Base-by-base conservation (phyloP, 1,140 invertebrate species). In the Meloidogyne exigua region DNA sequence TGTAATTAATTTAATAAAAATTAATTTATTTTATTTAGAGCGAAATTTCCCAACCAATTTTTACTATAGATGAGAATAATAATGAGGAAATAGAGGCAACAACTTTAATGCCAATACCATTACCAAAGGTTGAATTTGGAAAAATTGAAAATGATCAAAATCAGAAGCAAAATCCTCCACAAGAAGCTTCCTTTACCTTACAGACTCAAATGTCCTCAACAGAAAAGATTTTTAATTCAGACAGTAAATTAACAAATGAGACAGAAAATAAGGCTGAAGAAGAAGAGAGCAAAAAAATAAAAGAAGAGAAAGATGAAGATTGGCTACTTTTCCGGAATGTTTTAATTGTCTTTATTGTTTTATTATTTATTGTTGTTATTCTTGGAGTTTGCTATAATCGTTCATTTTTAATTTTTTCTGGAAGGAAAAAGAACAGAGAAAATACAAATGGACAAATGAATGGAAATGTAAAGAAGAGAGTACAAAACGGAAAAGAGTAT, bases 401-500 rank as follows among this genome's bases (percentile, higher is more conserved):
- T 3, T 10, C 57, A 26, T 36, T 73, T 2, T 57, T 44, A 11
- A 64, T 49, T 64, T 73, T 66, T 21, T 57, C 49, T n/a, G 72
- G 72, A 36, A 36, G 44, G 26, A 23, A 18, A 5, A 21, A 62
- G 12, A 62, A 9, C 1, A 65, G 26, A 28, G 72, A 73, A 21
- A 57, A 65, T 18, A 57, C 18, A 57, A 57, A 57, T 57, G 49
- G 49, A n/a, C 49, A 57, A 57, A 57, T 57, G 18, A 57, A 57
- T 57, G 49, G 44, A 3, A 62, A 25, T 23, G 71, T 12, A 21
- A 73, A 73, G 18, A 66, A 44, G 23, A 65, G 44, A 65, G 62
- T 26, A 39, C 39, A 64, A 36, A 73, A 73, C 72, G 72, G 72
- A 36, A 73, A 73, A 32, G 49, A 73, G n/a, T 73, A 73, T 25